phyloP scores from a whole-genome alignment of 2,113 vertebrate genomes.

The Chascanopsetta lugubris region DNA sequence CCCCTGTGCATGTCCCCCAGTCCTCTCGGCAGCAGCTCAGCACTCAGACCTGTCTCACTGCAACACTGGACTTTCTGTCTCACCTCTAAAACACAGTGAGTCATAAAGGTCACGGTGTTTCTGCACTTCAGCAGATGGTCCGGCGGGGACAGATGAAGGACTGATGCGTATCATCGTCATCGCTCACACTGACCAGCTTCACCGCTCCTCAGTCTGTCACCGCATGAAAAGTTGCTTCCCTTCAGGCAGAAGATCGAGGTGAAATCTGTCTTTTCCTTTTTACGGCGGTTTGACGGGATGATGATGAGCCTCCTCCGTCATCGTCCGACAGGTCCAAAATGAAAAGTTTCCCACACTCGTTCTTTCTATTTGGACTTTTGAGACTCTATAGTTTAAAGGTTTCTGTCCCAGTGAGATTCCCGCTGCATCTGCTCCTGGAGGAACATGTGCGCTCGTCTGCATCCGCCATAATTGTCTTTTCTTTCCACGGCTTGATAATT shows the following conservation, averaged over 20 bases:
- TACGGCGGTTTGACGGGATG: too few relatives aligned
- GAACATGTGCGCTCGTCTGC: slow-evolving; percentile 35
- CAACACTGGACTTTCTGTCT: too few relatives aligned
- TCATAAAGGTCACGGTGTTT: neutral
- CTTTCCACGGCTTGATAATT: slow-evolving; percentile 60
- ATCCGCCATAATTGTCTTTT: slow-evolving; percentile 46
- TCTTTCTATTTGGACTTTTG: too few relatives aligned
- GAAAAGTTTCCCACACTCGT: too few relatives aligned
- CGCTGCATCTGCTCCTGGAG: slow-evolving; percentile 33
- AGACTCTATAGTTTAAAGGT: too few relatives aligned
- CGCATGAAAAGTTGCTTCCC: neutral
- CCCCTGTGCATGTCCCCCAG: too few relatives aligned
- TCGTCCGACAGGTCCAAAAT: too few relatives aligned
- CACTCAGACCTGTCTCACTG: too few relatives aligned
- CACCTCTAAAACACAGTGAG: too few relatives aligned
- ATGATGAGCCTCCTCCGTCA: too few relatives aligned
- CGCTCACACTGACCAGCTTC: neutral
- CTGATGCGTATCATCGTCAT: neutral
- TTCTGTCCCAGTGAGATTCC: slow-evolving; percentile 25
- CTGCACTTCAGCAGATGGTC: neutral
- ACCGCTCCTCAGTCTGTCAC: neutral
- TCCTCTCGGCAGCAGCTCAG: too few relatives aligned
- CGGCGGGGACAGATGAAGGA: neutral
- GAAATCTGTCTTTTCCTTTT: neutral
- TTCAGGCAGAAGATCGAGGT: neutral